phyloP scores from a whole-genome alignment of 2,888 invertebrate genomes.

The Platypus cylindrus region DNA sequence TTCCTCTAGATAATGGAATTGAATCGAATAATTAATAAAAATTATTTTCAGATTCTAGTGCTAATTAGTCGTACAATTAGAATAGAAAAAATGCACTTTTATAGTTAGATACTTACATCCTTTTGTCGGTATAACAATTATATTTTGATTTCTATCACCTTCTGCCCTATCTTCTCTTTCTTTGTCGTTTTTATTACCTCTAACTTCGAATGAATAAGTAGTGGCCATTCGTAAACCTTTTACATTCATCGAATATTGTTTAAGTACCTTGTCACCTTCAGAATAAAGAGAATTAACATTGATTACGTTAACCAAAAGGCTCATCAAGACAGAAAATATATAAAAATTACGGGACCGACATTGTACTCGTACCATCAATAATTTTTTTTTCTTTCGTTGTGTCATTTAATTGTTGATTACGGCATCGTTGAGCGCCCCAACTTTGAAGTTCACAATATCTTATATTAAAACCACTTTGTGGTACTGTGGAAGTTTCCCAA shows the following conservation, averaged over 20 bases:
- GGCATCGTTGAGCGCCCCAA: slow-evolving; percentile 65
- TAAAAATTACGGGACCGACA: too few relatives aligned
- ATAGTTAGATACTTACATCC: slow-evolving; percentile 72
- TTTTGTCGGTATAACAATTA: slow-evolving; percentile 66
- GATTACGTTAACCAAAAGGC: too few relatives aligned
- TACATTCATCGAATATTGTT: slow-evolving; percentile 44
- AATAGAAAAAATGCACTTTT: too few relatives aligned
- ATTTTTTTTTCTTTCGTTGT: slow-evolving; percentile 8
- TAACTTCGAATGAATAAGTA: slow-evolving; percentile 67
- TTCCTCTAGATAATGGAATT: too few relatives aligned
- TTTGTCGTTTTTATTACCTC: slow-evolving; percentile 39
- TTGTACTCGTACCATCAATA: slow-evolving; percentile 11
- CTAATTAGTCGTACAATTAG: too few relatives aligned
- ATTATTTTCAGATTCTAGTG: too few relatives aligned
- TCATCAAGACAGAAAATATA: too few relatives aligned
- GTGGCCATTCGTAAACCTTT: slow-evolving; percentile 69
- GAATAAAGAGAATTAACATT: slow-evolving; percentile 1
- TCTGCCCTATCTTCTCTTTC: slow-evolving; percentile 34
- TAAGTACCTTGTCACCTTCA: slow-evolving; percentile 8
- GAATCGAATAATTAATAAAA: too few relatives aligned
- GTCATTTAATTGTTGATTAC: slow-evolving; percentile 36
- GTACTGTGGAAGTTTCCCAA: slow-evolving; percentile 42
- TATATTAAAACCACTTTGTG: slow-evolving; percentile 51
- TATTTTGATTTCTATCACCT: slow-evolving; percentile 44
- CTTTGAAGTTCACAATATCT: slow-evolving; percentile 69